Evolutionary conservation across 2,888 invertebrate genomes (phyloP), one percentile per base, ranked within the genome.

Genomic region (Athripsodes cinereus): DNA sequence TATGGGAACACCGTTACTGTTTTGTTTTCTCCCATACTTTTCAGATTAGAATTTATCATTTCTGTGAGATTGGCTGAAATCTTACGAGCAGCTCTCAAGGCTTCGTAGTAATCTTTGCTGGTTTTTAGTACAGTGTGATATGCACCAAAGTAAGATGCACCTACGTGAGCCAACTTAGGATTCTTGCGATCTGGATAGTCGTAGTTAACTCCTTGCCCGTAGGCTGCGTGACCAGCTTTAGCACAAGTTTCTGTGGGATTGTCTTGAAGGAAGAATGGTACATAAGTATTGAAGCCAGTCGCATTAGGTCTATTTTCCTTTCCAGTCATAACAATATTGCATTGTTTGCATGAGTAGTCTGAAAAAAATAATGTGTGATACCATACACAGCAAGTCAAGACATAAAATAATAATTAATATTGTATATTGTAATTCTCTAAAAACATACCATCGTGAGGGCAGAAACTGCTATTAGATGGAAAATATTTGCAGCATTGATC

Each of bases 81-180:
- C 5, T 75, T 74, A 61, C 96, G 79, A 0, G 96, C 95, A 13
- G 87, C 86, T 61, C 87, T 81, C 71, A 99, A 77, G 0, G 96
- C 90, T 19, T 85, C 83, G 67, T 94, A 96, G 71, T 92, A 99
- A 71, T 99, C 98, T 10, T 81, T 74, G 0, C 96, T 95, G 0
- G 87, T 85, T 73, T 92, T 94, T 47, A 98, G 74, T 19, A 96
- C 90, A 0, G 92, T 90, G 76, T 99, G 98, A 74, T 95, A 99
- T 0, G 92, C 83, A 91, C 92, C 95, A 73, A 93, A 98, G 72
- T 95, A 93, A 0, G 91, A 90, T 0, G 96, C 88, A 0, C 83
- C 84, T 0, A 92, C 83, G 2, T 69, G 66, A 0, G 82, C 74
- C 19, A 76, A 67, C 1, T 72, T 69, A 13, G 71, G 70, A 34